Evolutionary conservation across 2,797 vertebrate genomes (phyloP), one percentile per base, ranked within the genome.

Genomic region (Sebastes minor): DNA sequence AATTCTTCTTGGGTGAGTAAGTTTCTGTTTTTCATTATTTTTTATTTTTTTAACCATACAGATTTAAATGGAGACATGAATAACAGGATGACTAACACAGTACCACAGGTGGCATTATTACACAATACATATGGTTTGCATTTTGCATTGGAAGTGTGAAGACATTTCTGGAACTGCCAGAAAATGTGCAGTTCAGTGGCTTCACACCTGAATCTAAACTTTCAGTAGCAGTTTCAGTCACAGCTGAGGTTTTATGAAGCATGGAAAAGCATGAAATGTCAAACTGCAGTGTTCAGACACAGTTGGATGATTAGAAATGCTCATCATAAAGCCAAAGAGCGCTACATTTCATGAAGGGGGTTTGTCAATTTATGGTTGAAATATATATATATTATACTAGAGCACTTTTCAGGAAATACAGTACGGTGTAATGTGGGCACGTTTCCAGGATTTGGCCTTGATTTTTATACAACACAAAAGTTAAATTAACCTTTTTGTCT

Each of bases 151-250:
- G 49, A 69, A 76, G 71, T 83, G 71, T 67, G 60, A 75, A 49
- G 27, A 71, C 1, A 27, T 85, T 67, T 84, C 33, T 83, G 62
- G 30, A 86, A 85, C 52, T 60, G 20, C 25, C 22, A 61, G 23
- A 87, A 87, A 73, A 53, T 65, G 13, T 68, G 33, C 53, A 72
- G 77, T 46, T 14, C 33, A 57, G 22, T 1, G 6, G 30, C 60
- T 77, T 81, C 67, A 28, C 83, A 76, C 78, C 86, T 85, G 68
- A 88, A 62, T 3, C 22, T 38, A 33, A 67, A 79, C 81, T 92
- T 86, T 94, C 90, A 72, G 91, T 91, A 53, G 18, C 72, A 53
- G 83, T 94, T 94, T 93, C 89, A 76, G 89, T 91, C 65, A 57
- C 16, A 28, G 55, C 32, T 23, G 52, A 27, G 61, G 69, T 28